Evolutionary conservation across 2,113 vertebrate genomes (phyloP).

Genomic region (Himantopus leucocephalus): DNA sequence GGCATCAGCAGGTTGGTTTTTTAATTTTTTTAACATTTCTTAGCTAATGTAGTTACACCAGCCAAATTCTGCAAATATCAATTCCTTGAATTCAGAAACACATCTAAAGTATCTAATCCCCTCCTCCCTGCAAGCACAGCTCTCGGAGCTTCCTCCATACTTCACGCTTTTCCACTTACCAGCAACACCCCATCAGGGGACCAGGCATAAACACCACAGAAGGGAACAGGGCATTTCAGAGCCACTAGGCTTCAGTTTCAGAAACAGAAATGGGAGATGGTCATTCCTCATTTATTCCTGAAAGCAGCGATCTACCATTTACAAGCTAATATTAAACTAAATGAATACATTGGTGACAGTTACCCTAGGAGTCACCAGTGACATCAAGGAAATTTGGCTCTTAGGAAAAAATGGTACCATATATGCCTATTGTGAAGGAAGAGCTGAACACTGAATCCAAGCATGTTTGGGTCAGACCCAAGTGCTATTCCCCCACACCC

Average conservation of each 20-base stretch:
- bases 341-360: fast-evolving
- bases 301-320: neutral
- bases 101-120: neutral
- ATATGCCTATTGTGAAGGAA: neutral
- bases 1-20: neutral
- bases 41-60: neutral
- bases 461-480: neutral
- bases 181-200: neutral
- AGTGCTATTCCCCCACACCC: neutral
- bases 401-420: neutral
- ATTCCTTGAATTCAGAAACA: neutral
- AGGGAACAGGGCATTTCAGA: neutral
- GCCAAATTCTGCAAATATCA: neutral
- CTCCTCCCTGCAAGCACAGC: neutral
- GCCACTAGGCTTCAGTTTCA: neutral
- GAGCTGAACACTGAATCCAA: neutral
- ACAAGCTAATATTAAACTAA: neutral
- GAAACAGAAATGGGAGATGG: neutral
- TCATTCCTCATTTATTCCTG: neutral
- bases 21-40: neutral
- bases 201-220: neutral
- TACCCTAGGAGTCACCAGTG: neutral
- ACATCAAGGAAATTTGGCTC: neutral
- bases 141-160: neutral
- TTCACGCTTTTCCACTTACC: neutral